These are phyloP conservation scores for Pogonocherus hispidulus DNA, from an alignment of 2,888 invertebrate genomes.

Conservation along the genomic window DNA sequence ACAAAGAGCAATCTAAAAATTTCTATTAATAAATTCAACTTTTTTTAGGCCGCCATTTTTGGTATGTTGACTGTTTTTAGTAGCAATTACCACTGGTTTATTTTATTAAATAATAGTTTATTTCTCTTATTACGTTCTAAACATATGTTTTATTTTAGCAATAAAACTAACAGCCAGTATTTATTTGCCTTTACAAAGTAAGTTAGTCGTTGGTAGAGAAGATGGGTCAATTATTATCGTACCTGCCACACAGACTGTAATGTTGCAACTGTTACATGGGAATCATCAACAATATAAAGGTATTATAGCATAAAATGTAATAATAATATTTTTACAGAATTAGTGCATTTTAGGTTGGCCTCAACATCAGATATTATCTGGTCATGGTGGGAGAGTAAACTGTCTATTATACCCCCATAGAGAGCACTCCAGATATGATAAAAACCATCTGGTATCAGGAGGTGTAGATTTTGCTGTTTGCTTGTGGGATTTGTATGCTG, in stretches of 20 bases:
- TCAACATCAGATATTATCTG: constrained; percentile 87
- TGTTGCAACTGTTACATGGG: constrained; percentile 91
- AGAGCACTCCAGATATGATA: constrained; percentile 90
- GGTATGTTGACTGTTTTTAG: no score
- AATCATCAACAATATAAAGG: constrained; percentile 86
- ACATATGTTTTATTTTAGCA: constrained; percentile 62
- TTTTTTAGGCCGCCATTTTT: no score
- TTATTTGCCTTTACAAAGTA: constrained; percentile 93
- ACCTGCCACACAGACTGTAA: constrained; percentile 95
- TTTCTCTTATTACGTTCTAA: not conserved
- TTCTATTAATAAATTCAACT: no score
- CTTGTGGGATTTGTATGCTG: constrained; percentile 94
- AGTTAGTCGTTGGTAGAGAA: constrained; percentile 93
- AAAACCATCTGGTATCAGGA: constrained; percentile 91
- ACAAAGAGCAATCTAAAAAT: no score
- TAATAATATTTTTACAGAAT: constrained; percentile 26
- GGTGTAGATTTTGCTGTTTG: constrained; percentile 98
- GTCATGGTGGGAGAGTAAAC: constrained; percentile 95
- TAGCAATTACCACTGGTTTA: no score
- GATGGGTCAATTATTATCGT: constrained; percentile 97
- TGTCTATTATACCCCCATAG: constrained; percentile 96
- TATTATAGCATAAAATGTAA: constrained; percentile 59
- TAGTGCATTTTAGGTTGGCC: constrained; percentile 92
- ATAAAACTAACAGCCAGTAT: constrained; percentile 93
- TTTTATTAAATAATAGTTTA: no score